A percentile compares a stretch with the other conserved stretches of the same genome.
These are phyloP conservation scores for Ephestia elutella DNA, from an alignment of 1,140 invertebrate species.

Conservation along the genomic window DNA sequence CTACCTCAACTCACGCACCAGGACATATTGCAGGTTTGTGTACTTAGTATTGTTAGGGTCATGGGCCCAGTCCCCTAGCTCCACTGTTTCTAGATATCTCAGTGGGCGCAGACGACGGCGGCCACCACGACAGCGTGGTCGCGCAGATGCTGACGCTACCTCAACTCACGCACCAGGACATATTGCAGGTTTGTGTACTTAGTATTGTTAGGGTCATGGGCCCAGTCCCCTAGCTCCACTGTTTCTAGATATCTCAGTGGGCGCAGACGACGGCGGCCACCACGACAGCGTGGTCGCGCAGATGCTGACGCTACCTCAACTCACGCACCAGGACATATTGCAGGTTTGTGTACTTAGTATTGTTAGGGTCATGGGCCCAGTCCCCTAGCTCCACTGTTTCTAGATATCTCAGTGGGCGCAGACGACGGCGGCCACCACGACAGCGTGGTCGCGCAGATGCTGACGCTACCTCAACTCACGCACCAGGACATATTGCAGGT, in stretches of 20 bases:
- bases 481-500: conserved; percentile 83
- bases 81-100: conserved; percentile 27
- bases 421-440: conserved; percentile 26
- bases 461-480: conserved; percentile 84
- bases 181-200: conserved; percentile 80
- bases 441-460: conserved; percentile 87
- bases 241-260: conserved; percentile 40
- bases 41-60: too few species aligned
- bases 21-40: conserved; percentile 80
- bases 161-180: conserved; percentile 82
- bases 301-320: conserved; percentile 87
- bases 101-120: conserved; percentile 24
- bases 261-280: conserved; percentile 23
- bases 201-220: too few species aligned
- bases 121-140: conserved; percentile 76
- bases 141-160: conserved; percentile 89
- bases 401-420: conserved; percentile 41
- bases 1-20: conserved; percentile 84
- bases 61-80: too few species aligned
- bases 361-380: too few species aligned
- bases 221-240: too few species aligned
- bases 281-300: conserved; percentile 81
- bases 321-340: conserved; percentile 83
- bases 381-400: too few species aligned
- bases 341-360: too few species aligned